phyloP scores from a whole-genome alignment of 2,888 invertebrate genomes.

The Axea sp. region DNA sequence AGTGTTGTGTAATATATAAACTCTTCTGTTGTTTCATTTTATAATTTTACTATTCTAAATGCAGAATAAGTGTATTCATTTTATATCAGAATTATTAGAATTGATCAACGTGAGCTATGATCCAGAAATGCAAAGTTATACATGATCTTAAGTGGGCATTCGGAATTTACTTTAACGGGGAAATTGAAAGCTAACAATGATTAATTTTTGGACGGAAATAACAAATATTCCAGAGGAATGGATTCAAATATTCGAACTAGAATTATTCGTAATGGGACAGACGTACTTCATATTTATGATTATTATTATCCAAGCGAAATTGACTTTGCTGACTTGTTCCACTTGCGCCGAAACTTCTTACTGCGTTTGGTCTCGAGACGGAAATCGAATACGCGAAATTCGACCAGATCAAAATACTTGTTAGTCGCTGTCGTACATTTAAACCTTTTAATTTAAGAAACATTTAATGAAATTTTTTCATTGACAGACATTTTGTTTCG shows the following conservation, averaged over 20 bases:
- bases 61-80: not conserved
- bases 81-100: not conserved
- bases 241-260: constrained; percentile 42
- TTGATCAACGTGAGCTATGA: constrained; percentile 4
- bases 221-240: constrained; percentile 25
- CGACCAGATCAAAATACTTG: constrained; percentile 10
- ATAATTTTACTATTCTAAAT: no score
- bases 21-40: no score
- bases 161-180: constrained; percentile 15
- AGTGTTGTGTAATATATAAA: no score
- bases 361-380: constrained; percentile 2
- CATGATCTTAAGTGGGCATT: constrained; percentile 5
- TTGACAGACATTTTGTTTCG: no score
- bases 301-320: constrained; percentile 64
- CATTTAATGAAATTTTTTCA: no score
- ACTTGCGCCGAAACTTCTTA: constrained; percentile 28
- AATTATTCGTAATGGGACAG: constrained; percentile 58
- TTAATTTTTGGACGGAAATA: constrained; percentile 21
- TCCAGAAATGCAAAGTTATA: not conserved
- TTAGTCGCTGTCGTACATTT: not conserved
- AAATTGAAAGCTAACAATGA: constrained; percentile 28
- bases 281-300: constrained; percentile 63
- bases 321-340: constrained; percentile 50
- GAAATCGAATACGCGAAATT: constrained; percentile 58
- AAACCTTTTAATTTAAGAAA: no score